These are phyloP conservation scores for Brachyrhaphis roseni DNA, from an alignment of 2,797 vertebrate genomes.

Conservation along the genomic window DNA sequence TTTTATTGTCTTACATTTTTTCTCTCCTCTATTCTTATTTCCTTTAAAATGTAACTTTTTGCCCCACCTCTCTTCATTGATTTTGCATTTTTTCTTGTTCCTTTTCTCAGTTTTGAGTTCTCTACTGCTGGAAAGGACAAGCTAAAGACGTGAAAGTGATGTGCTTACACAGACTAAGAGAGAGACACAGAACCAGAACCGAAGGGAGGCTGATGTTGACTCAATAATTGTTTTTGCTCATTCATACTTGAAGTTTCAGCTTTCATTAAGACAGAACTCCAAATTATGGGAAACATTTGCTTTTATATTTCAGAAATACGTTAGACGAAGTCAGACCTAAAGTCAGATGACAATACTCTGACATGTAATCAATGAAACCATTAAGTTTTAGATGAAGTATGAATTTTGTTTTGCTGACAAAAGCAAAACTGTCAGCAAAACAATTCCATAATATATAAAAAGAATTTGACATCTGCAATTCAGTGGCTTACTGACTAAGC, in stretches of 20 bases:
- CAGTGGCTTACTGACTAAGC: neutral
- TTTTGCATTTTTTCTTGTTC: too few relatives aligned
- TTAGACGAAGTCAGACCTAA: neutral
- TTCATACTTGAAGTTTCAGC: neutral
- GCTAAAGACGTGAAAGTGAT: neutral
- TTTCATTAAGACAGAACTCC: neutral
- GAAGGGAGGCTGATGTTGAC: neutral
- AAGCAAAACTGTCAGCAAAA: too few relatives aligned
- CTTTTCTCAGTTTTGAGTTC: neutral
- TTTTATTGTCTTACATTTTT: too few relatives aligned
- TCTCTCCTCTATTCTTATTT: too few relatives aligned
- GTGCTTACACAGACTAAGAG: neutral
- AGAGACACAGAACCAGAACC: neutral
- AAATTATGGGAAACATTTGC: neutral
- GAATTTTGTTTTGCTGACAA: neutral
- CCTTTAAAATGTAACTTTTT: too few relatives aligned
- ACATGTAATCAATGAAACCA: neutral
- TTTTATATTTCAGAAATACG: neutral
- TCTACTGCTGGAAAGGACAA: neutral
- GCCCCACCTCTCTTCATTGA: too few relatives aligned
- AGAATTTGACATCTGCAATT: neutral
- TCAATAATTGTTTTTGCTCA: neutral
- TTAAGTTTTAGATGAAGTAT: neutral
- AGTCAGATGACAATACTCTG: neutral
- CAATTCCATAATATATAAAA: neutral